Evolutionary conservation across 2,888 invertebrate genomes (phyloP), one percentile per base, ranked within the genome.

Genomic region (Nyleta sp.): DNA sequence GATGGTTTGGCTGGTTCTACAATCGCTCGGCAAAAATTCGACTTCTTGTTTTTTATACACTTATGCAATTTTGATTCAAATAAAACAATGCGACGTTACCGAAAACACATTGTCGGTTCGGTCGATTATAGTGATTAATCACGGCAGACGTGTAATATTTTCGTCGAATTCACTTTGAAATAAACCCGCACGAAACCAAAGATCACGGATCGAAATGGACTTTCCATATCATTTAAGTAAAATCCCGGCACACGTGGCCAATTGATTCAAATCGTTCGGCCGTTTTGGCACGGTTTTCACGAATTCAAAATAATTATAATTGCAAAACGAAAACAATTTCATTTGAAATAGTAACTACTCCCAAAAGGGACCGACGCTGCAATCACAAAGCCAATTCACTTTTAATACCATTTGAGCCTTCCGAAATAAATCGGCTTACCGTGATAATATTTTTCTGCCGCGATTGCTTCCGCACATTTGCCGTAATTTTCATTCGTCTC

Each of bases 181-280:
- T n/a, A n/a, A n/a, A n/a, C n/a, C n/a, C n/a, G n/a, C n/a, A n/a
- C n/a, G n/a, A n/a, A n/a, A n/a, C n/a, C n/a, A n/a, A n/a, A n/a
- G n/a, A n/a, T n/a, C n/a, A n/a, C n/a, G n/a, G n/a, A n/a, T n/a
- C 11, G 2, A 42, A 65, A 52, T 53, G 38, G 35, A 40, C 53
- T 53, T 53, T 42, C 42, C 53, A 42, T 65, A 65, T 65, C 65
- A 65, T 65, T 65, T 44, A 42, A 52, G 52, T 6, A 65, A 65
- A 65, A 31, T 42, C 22, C 20, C 3, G 28, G 28, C 28, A 28
- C 28, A n/a, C 28, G 28, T 13, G 38, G 5, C 1, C 13, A n/a
- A n/a, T n/a, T 42, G 42, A 42, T 10, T 10, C 11, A 35, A 35
- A 35, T 35, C n/a, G 28, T 28, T 6, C 8, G 4, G 28, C 5